Conservation (phyloP, 1,140 invertebrate species). For the Sycophaga agraensis region DNA sequence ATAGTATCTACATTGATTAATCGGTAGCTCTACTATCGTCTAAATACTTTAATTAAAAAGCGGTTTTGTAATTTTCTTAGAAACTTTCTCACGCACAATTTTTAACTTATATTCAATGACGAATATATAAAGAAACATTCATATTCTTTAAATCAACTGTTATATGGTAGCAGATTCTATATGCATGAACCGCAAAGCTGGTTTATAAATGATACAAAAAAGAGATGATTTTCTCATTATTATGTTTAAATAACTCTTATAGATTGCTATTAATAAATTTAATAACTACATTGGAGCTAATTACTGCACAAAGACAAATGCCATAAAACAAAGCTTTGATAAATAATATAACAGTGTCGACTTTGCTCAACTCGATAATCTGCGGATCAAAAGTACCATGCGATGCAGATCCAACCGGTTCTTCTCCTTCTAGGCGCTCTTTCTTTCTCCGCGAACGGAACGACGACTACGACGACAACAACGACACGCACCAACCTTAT, state of each 20-base stretch:
- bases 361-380: conserved; percentile 1
- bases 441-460: not conserved
- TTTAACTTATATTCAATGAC: no score
- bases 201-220: no score
- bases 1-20: no score
- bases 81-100: no score
- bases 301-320: not conserved
- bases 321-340: conserved; percentile 1
- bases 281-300: conserved; percentile 2
- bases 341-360: conserved; percentile 8
- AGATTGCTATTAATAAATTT: not conserved
- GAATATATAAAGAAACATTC: no score
- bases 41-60: not conserved
- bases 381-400: not conserved
- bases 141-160: no score
- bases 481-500: conserved; percentile 5
- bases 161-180: no score
- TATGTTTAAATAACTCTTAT: no score
- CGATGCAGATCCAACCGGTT: not conserved
- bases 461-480: not conserved
- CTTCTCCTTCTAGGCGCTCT: not conserved
- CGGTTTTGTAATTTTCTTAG: no score
- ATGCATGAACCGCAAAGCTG: no score
- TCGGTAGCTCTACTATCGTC: no score
- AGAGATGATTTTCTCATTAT: no score